Conservation (phyloP, 2,888 invertebrate genomes). For the Aporophyla lueneburgensis region DNA sequence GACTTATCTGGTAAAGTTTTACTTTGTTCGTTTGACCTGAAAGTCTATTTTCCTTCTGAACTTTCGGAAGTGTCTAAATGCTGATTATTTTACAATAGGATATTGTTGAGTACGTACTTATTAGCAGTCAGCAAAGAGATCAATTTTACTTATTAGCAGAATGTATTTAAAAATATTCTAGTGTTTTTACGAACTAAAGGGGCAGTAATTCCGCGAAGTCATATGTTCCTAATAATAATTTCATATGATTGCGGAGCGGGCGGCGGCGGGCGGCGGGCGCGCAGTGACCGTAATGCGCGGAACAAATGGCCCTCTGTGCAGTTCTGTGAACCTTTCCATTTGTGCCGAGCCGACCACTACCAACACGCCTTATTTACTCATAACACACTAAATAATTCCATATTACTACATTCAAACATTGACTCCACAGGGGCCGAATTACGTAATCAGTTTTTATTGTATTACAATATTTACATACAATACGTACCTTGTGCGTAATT, state of each 20-base stretch:
- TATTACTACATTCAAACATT: constrained; percentile 67
- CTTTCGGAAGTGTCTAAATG: neutral
- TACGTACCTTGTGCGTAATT: constrained; percentile 67
- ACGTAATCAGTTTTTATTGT: constrained; percentile 65
- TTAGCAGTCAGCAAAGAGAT: constrained; percentile 8
- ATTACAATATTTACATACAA: constrained; percentile 76
- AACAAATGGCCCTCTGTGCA: constrained; percentile 86
- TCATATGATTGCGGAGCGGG: constrained; percentile 78
- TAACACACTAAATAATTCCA: constrained; percentile 80
- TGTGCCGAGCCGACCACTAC: constrained; percentile 75
- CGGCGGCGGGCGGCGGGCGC: constrained; percentile 53
- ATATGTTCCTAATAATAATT: constrained; percentile 88
- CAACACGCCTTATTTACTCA: constrained; percentile 77
- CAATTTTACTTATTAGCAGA: neutral
- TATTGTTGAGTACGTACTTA: constrained; percentile 1
- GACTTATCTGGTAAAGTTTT: constrained; percentile 36
- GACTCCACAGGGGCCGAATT: constrained; percentile 64
- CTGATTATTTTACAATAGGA: neutral
- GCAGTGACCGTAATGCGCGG: constrained; percentile 79
- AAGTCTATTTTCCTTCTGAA: constrained; percentile 23
- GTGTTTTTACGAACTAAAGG: constrained; percentile 50
- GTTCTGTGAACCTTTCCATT: constrained; percentile 87
- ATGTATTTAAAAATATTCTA: constrained; percentile 33
- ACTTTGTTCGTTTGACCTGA: constrained; percentile 33
- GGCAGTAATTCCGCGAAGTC: constrained; percentile 68